Percentiles rank a stretch among this genome's conserved stretches.
These are phyloP conservation scores for Brachymystax lenok DNA, from an alignment of 2,797 vertebrate species.

Conservation along the genomic window DNA sequence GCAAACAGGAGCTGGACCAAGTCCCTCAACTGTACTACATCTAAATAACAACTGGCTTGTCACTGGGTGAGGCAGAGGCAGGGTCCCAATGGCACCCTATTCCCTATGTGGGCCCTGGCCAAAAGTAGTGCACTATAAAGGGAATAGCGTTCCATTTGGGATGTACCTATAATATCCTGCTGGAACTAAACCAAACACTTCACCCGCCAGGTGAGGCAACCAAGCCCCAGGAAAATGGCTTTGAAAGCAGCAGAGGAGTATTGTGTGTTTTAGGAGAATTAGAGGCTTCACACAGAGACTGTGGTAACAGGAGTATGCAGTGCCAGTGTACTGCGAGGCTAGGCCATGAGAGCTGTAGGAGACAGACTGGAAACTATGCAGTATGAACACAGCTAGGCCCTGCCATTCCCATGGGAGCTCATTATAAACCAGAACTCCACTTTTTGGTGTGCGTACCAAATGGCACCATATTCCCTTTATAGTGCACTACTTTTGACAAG, in stretches of 20 bases:
- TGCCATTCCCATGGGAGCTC: constrained; percentile 51
- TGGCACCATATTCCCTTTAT: not conserved
- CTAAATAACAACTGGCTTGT: not conserved
- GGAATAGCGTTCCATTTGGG: not conserved
- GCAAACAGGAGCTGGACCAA: not conserved
- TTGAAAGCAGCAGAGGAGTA: constrained; percentile 1
- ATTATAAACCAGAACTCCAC: constrained; percentile 52
- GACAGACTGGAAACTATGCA: constrained; percentile 46
- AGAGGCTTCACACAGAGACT: constrained; percentile 31
- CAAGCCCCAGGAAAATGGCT: not conserved
- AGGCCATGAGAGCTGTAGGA: constrained; percentile 28
- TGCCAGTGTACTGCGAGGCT: constrained; percentile 3
- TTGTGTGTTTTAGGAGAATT: constrained; percentile 11
- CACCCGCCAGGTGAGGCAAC: not conserved
- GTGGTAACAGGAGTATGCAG: constrained; percentile 18
- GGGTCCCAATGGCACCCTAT: not conserved
- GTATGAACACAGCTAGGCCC: not conserved
- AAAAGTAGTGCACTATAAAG: not conserved
- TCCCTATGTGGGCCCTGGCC: not conserved
- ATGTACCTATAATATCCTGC: not conserved
- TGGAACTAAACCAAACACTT: not conserved
- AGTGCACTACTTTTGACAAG: not conserved
- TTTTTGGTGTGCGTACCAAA: not conserved
- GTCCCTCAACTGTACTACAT: not conserved
- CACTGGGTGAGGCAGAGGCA: not conserved